Percentiles rank a stretch among this genome's conserved stretches.
phyloP scores from a whole-genome alignment of 2,888 invertebrate species.

The Aspidiotus destructor region DNA sequence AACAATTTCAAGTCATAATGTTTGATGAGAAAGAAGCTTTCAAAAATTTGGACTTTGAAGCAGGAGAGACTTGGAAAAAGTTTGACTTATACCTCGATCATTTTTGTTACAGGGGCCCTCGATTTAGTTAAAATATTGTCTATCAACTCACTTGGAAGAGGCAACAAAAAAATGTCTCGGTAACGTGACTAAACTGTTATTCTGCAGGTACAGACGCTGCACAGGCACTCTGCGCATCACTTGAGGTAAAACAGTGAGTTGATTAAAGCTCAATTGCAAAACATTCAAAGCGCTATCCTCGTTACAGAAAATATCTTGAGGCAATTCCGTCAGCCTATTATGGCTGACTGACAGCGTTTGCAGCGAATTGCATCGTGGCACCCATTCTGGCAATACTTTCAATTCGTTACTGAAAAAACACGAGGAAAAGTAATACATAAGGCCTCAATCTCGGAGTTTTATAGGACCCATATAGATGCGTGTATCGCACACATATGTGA shows the following conservation, averaged over 20 bases:
- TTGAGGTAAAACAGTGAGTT: constrained; percentile 60
- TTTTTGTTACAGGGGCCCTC: no score
- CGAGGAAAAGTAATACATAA: no score
- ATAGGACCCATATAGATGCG: no score
- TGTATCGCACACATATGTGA: no score
- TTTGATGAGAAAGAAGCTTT: no score
- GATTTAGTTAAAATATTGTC: no score
- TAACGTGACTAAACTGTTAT: constrained; percentile 62
- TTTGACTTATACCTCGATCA: no score
- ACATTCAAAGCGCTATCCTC: constrained; percentile 63
- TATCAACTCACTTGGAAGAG: constrained; percentile 46
- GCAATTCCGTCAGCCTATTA: constrained; percentile 58
- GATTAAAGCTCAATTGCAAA: constrained; percentile 67
- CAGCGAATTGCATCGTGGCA: constrained; percentile 60
- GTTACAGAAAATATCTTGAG: constrained; percentile 63
- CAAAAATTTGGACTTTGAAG: no score
- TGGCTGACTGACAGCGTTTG: constrained; percentile 64
- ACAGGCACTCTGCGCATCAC: constrained; percentile 56
- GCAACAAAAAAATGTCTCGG: constrained; percentile 65
- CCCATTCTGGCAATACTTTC: constrained; percentile 64
- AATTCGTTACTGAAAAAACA: constrained; percentile 52
- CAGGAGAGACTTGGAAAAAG: no score
- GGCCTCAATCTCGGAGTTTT: no score
- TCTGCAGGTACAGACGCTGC: constrained; percentile 58
- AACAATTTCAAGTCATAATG: no score